Conservation (phyloP, 1,140 invertebrate species). For the Leptopilina boulardi region DNA sequence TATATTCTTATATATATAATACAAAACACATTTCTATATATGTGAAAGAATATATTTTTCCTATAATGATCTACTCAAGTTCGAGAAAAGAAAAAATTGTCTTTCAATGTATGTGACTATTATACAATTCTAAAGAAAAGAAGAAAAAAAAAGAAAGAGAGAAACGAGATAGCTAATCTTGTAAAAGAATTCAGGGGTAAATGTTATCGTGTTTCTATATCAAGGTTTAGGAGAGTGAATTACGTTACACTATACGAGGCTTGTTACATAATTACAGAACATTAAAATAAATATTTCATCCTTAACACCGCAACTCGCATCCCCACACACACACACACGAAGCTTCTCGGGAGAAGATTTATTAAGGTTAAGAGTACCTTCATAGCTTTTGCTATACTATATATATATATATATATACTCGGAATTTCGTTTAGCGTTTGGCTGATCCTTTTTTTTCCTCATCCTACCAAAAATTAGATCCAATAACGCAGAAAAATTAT, state of each 20-base stretch:
- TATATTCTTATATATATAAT: too few species aligned
- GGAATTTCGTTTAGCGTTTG: slow-evolving; percentile 42
- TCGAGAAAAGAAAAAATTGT: too few species aligned
- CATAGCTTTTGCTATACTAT: slow-evolving; percentile 36
- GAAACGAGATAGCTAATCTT: slow-evolving; percentile 47
- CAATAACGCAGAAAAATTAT: slow-evolving; percentile 44
- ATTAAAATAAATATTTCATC: slow-evolving; percentile 49
- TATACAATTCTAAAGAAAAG: background rate
- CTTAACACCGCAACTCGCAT: slow-evolving; percentile 8
- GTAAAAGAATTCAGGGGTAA: slow-evolving; percentile 48
- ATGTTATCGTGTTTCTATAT: slow-evolving; percentile 1
- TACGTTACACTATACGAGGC: slow-evolving; percentile 28
- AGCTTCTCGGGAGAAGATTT: slow-evolving; percentile 40
- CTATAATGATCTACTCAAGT: too few species aligned
- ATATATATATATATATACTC: slow-evolving; percentile 11
- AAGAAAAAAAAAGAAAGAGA: slow-evolving; percentile 9
- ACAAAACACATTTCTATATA: too few species aligned
- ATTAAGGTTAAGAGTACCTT: slow-evolving; percentile 43
- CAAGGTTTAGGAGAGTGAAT: slow-evolving; percentile 34
- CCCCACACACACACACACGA: background rate
- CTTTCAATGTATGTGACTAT: too few species aligned
- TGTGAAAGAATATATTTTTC: too few species aligned
- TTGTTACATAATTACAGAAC: slow-evolving; percentile 42
- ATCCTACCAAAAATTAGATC: slow-evolving; percentile 36
- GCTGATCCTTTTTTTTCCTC: slow-evolving; percentile 26